These are phyloP conservation scores for Oreotrochilus melanogaster DNA, from an alignment of 2,113 vertebrate species.

Conservation along the genomic window DNA sequence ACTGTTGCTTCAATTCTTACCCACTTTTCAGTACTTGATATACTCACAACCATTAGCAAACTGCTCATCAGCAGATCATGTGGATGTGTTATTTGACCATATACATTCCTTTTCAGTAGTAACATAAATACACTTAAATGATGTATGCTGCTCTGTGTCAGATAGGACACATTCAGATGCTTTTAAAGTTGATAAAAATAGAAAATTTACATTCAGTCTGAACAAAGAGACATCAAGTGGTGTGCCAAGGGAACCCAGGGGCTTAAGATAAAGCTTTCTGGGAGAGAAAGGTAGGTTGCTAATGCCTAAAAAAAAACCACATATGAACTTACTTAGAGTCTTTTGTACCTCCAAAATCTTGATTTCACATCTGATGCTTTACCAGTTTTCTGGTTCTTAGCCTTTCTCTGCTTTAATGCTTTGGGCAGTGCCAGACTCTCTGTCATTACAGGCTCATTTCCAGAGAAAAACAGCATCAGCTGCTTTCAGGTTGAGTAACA, in stretches of 20 bases:
- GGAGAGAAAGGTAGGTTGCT: not conserved
- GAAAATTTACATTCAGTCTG: not conserved
- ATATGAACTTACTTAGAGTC: not conserved
- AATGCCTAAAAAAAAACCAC: not conserved
- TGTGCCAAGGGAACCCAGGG: not conserved
- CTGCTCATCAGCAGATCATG: not conserved
- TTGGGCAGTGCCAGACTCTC: not conserved
- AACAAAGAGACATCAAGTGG: not conserved
- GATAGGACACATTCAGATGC: not conserved
- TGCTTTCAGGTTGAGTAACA: not conserved
- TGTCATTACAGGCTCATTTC: not conserved
- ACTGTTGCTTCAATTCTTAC: not conserved
- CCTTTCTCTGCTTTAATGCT: not conserved
- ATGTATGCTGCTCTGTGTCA: not conserved
- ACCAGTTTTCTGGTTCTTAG: not conserved
- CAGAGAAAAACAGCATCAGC: not conserved
- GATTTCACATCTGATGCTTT: not conserved
- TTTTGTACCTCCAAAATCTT: not conserved
- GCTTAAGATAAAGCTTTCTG: not conserved
- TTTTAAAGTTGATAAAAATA: not conserved
- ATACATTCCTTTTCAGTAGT: not conserved
- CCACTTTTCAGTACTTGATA: not conserved
- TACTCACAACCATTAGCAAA: not conserved
- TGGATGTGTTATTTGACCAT: not conserved
- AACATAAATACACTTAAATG: not conserved